A percentile compares a stretch with the other conserved stretches of the same genome.
These are phyloP conservation scores for Sphenopsis melanotis DNA, from an alignment of 2,797 vertebrate genomes.

Conservation along the genomic window DNA sequence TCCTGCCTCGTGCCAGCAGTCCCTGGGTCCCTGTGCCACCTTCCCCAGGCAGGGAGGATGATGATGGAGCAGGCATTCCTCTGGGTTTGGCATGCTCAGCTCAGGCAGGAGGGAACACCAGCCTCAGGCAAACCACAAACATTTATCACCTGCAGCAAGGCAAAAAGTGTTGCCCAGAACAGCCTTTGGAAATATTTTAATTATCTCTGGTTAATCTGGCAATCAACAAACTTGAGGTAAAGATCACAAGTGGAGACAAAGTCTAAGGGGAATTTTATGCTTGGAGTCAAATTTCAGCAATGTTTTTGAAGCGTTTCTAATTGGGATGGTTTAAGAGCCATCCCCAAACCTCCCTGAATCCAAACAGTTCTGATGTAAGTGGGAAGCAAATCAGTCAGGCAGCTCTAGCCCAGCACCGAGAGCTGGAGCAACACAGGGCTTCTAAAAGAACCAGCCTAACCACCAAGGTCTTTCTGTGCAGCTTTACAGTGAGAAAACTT, in stretches of 20 bases:
- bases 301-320: not conserved
- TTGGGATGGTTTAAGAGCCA: not conserved
- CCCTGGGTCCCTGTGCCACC: not conserved
- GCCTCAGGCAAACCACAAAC: not conserved
- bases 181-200: slow-evolving; percentile 38
- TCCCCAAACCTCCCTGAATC: not conserved
- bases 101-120: not conserved
- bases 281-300: slow-evolving; percentile 21
- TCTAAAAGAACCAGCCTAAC: not conserved
- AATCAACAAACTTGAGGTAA: not conserved
- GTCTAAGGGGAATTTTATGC: slow-evolving; percentile 24
- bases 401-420: not conserved
- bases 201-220: slow-evolving; percentile 14
- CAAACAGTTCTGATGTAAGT: not conserved
- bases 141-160: slow-evolving; percentile 25
- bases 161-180: not conserved
- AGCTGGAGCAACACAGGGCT: not conserved
- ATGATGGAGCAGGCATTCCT: not conserved
- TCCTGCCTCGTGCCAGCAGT: not conserved
- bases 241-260: slow-evolving; percentile 32
- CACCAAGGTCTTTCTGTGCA: not conserved
- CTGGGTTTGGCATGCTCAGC: not conserved
- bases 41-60: not conserved
- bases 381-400: not conserved
- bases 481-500: not conserved